A percentile compares a stretch with the other conserved stretches of the same genome.
phyloP scores from a whole-genome alignment of 2,888 invertebrate species.

The Eilema sororculum region DNA sequence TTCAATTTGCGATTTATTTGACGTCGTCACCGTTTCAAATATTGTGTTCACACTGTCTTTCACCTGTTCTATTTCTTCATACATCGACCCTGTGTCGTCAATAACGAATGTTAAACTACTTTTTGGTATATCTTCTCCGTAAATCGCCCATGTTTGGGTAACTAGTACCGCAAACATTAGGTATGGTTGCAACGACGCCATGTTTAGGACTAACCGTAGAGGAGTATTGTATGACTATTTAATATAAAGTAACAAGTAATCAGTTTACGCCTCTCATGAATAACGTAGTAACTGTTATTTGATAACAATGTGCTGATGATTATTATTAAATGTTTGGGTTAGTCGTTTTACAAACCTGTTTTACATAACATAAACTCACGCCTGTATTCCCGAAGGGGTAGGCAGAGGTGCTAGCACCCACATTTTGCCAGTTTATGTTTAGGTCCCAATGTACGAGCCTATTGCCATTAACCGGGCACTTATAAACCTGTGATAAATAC shows the following conservation, averaged over 20 bases:
- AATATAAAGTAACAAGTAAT: slow-evolving; percentile 3
- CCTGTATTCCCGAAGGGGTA: too few relatives aligned
- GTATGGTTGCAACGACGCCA: slow-evolving; percentile 20
- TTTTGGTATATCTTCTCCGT: slow-evolving; percentile 48
- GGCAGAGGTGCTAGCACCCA: too few relatives aligned
- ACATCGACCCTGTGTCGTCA: slow-evolving; percentile 72
- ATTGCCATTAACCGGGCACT: too few relatives aligned
- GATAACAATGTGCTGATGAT: background rate
- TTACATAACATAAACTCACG: too few relatives aligned
- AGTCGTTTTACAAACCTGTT: too few relatives aligned
- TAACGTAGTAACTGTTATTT: background rate
- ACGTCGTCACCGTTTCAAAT: slow-evolving; percentile 66
- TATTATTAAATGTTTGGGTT: too few relatives aligned
- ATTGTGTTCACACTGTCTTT: slow-evolving; percentile 59
- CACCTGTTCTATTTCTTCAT: slow-evolving; percentile 64
- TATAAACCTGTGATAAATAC: too few relatives aligned
- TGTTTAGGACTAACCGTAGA: slow-evolving; percentile 23
- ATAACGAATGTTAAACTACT: slow-evolving; percentile 72
- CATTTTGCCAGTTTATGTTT: too few relatives aligned
- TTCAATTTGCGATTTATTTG: slow-evolving; percentile 64
- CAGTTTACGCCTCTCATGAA: background rate
- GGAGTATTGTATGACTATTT: background rate
- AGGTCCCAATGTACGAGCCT: too few relatives aligned
- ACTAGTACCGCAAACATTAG: slow-evolving; percentile 17
- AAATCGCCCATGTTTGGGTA: slow-evolving; percentile 1